Evolutionary conservation across 2,113 vertebrate species (phyloP).

Genomic region (Corythornis madagascariensis): DNA sequence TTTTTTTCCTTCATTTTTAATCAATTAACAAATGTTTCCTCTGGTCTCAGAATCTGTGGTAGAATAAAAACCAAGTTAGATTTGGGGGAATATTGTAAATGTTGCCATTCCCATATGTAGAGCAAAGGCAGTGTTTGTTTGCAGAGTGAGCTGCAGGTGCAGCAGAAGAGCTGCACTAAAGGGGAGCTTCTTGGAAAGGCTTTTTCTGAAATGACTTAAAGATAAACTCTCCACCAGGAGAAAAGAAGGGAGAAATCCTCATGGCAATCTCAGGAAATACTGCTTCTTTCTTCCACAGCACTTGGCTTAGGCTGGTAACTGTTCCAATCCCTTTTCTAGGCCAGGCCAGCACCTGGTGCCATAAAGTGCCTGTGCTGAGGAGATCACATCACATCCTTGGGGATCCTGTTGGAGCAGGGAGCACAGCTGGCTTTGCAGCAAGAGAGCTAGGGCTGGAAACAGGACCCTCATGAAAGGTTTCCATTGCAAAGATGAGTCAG

Average conservation of each 20-base stretch:
- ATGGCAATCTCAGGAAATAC: background rate
- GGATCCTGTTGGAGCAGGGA: background rate
- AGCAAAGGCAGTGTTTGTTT: background rate
- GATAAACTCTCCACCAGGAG: background rate
- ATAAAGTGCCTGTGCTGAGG: background rate
- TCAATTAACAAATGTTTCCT: background rate
- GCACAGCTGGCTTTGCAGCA: background rate
- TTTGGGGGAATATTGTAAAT: background rate
- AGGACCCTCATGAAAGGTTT: background rate
- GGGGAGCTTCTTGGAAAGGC: background rate
- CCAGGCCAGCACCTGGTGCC: background rate
- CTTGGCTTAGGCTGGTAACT: background rate
- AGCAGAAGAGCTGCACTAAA: background rate
- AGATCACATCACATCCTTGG: fast-evolving
- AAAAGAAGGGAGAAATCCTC: background rate
- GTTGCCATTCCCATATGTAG: background rate
- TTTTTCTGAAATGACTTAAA: background rate
- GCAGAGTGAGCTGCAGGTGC: background rate
- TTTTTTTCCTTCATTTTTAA: background rate
- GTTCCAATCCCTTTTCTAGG: background rate
- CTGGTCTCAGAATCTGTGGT: background rate
- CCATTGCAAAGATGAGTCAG: background rate
- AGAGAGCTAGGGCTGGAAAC: background rate
- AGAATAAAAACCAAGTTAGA: background rate
- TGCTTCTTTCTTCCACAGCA: background rate